These are phyloP conservation scores for Caenorhabditis sp. DNA, from an alignment of 2,888 invertebrate genomes.

Conservation along the genomic window DNA sequence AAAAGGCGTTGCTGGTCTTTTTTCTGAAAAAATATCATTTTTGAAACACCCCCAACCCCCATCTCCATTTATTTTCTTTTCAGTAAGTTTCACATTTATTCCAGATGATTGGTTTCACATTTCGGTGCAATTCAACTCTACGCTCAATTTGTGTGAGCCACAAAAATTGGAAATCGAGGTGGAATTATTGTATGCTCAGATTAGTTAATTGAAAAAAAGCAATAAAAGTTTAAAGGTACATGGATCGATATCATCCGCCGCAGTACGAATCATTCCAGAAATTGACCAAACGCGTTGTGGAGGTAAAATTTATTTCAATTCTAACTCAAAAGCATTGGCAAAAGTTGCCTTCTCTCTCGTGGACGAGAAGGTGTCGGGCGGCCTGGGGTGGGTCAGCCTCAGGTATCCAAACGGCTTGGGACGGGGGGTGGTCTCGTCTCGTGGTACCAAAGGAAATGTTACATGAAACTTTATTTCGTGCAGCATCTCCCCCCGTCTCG, in stretches of 20 bases:
- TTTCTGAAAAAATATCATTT: no score
- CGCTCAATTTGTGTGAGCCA: conserved; percentile 33
- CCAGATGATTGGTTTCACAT: conserved; percentile 57
- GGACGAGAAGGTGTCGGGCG: no score
- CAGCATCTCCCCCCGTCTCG: no score
- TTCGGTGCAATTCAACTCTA: conserved; percentile 45
- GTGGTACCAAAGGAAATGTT: no score
- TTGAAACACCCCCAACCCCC: no score
- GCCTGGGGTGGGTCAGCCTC: no score
- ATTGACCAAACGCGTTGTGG: conserved; percentile 29
- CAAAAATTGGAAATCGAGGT: conserved; percentile 49
- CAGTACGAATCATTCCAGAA: conserved; percentile 39
- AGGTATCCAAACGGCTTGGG: no score
- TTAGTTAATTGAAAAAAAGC: neutral
- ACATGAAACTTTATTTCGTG: no score
- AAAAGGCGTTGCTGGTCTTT: no score
- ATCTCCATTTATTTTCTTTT: no score
- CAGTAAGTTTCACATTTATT: neutral
- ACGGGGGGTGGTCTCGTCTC: no score
- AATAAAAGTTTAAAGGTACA: conserved; percentile 40
- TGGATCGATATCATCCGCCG: conserved; percentile 60
- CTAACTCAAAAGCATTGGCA: neutral
- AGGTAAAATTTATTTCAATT: conserved; percentile 2
- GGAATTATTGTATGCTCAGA: conserved; percentile 49
- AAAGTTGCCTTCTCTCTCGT: neutral